Evolutionary conservation across 2,888 invertebrate genomes (phyloP).

Genomic region (Cosmopolites sordidus): DNA sequence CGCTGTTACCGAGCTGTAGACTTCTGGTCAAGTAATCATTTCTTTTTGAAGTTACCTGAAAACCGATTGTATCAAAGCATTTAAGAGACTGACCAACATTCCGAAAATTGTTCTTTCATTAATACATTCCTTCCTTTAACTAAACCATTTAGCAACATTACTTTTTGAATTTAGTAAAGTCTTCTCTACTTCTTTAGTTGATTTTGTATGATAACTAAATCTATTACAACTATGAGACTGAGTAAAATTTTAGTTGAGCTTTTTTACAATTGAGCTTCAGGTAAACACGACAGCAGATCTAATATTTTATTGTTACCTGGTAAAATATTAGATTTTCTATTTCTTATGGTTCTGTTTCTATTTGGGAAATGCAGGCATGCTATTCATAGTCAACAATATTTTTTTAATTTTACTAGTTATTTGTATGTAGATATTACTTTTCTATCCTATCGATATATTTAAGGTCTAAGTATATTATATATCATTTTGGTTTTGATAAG

Average conservation of each 20-base stretch:
- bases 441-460: neutral
- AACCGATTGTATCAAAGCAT: neutral
- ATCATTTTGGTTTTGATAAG: too few relatives aligned
- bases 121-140: neutral
- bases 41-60: neutral
- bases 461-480: too few relatives aligned
- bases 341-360: slow-evolving; percentile 26
- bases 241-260: too few relatives aligned
- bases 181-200: too few relatives aligned
- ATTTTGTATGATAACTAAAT: too few relatives aligned
- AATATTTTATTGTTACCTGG: too few relatives aligned
- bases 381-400: slow-evolving; percentile 27
- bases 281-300: too few relatives aligned
- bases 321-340: too few relatives aligned
- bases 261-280: too few relatives aligned
- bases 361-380: slow-evolving; percentile 50
- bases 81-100: slow-evolving; percentile 4
- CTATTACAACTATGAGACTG: too few relatives aligned
- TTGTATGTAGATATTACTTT: slow-evolving; percentile 1
- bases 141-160: too few relatives aligned
- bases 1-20: slow-evolving; percentile 69
- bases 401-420: slow-evolving; percentile 22
- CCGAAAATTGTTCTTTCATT: neutral
- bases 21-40: slow-evolving; percentile 4
- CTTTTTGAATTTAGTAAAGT: too few relatives aligned